Evolutionary conservation across 2,888 invertebrate genomes (phyloP), one percentile per base, ranked within the genome.

Genomic region (Gryllus longicercus): DNA sequence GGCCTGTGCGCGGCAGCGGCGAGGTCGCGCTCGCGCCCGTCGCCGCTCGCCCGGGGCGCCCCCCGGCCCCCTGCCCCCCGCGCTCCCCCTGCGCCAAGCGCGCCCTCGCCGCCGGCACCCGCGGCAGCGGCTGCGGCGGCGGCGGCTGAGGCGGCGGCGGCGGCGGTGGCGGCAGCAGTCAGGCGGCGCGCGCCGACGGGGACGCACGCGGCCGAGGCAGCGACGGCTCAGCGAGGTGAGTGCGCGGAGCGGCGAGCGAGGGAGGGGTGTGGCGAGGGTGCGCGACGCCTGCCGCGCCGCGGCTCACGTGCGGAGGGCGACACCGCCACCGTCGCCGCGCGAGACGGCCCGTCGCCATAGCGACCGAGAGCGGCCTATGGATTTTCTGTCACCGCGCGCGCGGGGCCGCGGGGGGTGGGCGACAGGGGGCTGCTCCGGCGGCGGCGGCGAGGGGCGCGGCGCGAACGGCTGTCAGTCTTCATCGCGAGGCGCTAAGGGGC

Each of bases 121-220:
- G 74, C 75, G 23, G 18, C 50, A 51, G 49, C 50, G 51, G 77
- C 21, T 50, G 81, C 50, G 79, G 23, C 79, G 51, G 49, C 77
- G 79, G n/a, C 25, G n/a, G 12, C 25, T 38, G 3, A 74, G 74
- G 49, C 23, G 74, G 51, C n/a, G 25, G 50, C 78, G 51, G 78
- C 77, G 84, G 83, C 83, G 21, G 21, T 21, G 84, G 82, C 83
- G 84, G 84, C 83, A 89, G 91, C 12, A 91, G 94, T 85, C 38
- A 77, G 74, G 50, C 63, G 16, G 63, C 63, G 63, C 63, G 63
- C 63, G 16, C n/a, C 63, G 63, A n/a, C 63, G 16, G 63, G 63
- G 63, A 63, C 63, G 63, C 63, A 63, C 63, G n/a, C 63, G 63
- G 63, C 16, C 63, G 63, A n/a, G 16, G 63, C 63, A 63, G 63